phyloP scores from a whole-genome alignment of 2,113 vertebrate species.

The Poeciliopsis occidentalis region DNA sequence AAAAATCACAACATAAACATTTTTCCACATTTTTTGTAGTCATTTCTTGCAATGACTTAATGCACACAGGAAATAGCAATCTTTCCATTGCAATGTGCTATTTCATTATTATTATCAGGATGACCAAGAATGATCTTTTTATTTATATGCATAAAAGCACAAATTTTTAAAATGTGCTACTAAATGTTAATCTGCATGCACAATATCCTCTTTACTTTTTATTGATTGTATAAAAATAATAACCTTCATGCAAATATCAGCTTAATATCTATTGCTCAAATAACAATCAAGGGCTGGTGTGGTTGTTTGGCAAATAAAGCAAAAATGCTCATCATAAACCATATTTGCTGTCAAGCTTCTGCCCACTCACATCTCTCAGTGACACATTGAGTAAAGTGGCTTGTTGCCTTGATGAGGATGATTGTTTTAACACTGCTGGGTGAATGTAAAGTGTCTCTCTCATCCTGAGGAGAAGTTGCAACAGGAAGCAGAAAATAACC shows the following conservation, averaged over 20 bases:
- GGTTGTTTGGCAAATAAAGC: background rate
- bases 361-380: background rate
- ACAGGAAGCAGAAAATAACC: constrained; percentile 6
- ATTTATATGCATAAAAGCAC: no score
- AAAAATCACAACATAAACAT: no score
- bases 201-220: background rate
- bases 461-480: background rate
- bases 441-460: background rate
- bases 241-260: no score
- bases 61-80: no score
- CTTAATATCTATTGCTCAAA: background rate
- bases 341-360: background rate
- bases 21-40: no score
- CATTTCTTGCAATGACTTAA: no score
- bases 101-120: no score
- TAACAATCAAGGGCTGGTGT: background rate
- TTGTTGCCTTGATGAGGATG: background rate
- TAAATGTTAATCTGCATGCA: background rate
- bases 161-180: no score
- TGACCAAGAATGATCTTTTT: no score
- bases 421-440: constrained; percentile 6
- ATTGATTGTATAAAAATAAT: no score
- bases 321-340: background rate
- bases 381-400: background rate
- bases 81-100: no score